Base-by-base conservation (phyloP, 2,113 vertebrate species). In the Dermatemys mawii region DNA sequence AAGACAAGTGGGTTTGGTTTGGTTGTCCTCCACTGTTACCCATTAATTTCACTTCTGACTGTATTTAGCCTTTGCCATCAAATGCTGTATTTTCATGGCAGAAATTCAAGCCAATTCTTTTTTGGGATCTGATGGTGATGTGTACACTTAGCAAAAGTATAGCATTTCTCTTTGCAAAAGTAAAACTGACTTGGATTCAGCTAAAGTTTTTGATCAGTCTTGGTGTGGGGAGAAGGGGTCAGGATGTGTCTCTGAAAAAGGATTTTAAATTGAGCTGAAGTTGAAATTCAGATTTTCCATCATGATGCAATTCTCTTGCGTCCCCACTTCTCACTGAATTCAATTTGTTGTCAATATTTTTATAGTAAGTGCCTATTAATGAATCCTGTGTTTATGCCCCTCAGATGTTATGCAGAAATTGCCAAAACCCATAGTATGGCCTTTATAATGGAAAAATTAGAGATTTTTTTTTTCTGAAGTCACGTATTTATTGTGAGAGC, bases 11-110 rank as follows among this genome's bases (percentile, higher is more conserved):
- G 4, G 57, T 84, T n/a, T 38, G 0, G 0, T 75, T 38, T 78
- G 60, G 21, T 46, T 5, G 60, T 26, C 49, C 11, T 57, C 55
- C 11, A 0, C 0, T 0, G 0, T 5, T 38, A 86, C 51, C 55
- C 0, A 0, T 63, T 89, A 49, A 53, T 53, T 78, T 79, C 35
- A 60, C 53, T 78, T 46, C 48, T 6, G 32, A 48, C 41, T 79
- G 8, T 87, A 91, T 2, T 26, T 60, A 67, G 38, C 46, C 24
- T 50, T 51, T 48, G 41, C 38, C 75, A 44, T 41, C 24, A 5
- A 76, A 81, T 81, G 81, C 84, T n/a, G 6, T 26, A 24, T n/a
- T 46, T 81, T 8, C 26, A 63, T 41, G 48, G 41, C 12, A 17
- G 4, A 46, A 67, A 44, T 0, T 0, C 12, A 11, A 41, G 24